Evolutionary conservation across 2,797 vertebrate species (phyloP).

Genomic region (Rhinogobio ventralis): DNA sequence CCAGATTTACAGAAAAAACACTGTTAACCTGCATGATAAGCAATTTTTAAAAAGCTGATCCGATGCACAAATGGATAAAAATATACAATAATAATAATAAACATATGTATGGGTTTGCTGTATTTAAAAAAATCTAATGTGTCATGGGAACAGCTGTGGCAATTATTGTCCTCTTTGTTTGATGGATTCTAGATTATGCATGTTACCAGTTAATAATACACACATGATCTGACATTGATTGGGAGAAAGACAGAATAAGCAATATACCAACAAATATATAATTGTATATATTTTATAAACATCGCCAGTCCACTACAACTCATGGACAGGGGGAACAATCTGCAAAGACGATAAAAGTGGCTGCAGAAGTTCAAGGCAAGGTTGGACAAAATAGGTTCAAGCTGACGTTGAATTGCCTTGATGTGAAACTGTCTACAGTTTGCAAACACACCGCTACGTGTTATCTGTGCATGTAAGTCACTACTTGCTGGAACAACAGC

Average conservation of each 20-base stretch:
- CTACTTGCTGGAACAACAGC: conserved; percentile 4
- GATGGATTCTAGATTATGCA: conserved; percentile 32
- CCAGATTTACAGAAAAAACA: conserved; percentile 77
- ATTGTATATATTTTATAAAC: conserved; percentile 58
- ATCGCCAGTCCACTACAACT: conserved; percentile 23
- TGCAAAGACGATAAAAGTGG: conserved; percentile 27
- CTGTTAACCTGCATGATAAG: conserved; percentile 75
- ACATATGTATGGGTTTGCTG: conserved; percentile 28
- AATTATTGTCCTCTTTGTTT: conserved; percentile 45
- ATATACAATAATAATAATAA: conserved; percentile 64
- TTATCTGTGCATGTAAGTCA: conserved; percentile 26
- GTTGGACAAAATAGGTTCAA: neutral
- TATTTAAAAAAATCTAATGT: conserved; percentile 4
- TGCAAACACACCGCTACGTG: neutral
- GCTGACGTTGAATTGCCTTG: neutral
- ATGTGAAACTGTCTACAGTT: conserved; percentile 1
- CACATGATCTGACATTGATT: conserved; percentile 52
- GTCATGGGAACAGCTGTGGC: conserved; percentile 37
- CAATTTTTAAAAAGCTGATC: conserved; percentile 69
- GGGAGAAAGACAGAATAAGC: conserved; percentile 49
- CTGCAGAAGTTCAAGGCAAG: conserved; percentile 35
- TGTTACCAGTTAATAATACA: conserved; percentile 41
- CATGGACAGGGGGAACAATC: conserved; percentile 26
- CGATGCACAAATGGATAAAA: conserved; percentile 65
- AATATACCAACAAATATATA: conserved; percentile 62